These are phyloP conservation scores for Gallinago media DNA, from an alignment of 2,113 vertebrate genomes.

Conservation along the genomic window DNA sequence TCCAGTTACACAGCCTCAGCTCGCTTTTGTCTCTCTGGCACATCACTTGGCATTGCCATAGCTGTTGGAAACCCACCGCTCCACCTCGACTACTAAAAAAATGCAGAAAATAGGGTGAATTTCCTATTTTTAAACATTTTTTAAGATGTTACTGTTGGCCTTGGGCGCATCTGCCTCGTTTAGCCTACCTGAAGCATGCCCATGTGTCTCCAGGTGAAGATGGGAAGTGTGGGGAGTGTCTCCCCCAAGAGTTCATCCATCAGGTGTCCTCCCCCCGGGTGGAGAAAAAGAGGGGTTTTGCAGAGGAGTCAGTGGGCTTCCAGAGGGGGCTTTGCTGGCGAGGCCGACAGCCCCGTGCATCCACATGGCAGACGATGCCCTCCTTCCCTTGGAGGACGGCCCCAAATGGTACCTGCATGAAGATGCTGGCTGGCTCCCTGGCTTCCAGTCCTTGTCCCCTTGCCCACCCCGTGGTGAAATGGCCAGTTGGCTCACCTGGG, in stretches of 20 bases:
- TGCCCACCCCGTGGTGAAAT: not conserved
- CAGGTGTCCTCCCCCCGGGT: not conserved
- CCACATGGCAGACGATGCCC: not conserved
- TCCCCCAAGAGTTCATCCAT: not conserved
- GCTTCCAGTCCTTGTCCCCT: not conserved
- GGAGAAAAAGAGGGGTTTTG: not conserved
- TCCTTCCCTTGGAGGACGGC: not conserved
- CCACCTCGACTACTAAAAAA: not conserved
- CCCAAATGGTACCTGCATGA: not conserved
- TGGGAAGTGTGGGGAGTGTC: not conserved
- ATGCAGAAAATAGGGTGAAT: not conserved
- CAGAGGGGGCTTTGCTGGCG: not conserved
- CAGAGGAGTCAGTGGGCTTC: not conserved
- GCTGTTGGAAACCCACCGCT: not conserved
- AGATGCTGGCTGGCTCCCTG: not conserved
- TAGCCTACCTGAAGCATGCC: rapidly evolving
- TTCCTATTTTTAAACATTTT: not conserved
- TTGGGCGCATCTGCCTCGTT: not conserved
- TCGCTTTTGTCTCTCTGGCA: not conserved
- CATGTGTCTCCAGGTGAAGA: not conserved
- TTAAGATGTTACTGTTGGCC: not conserved
- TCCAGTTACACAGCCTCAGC: not conserved
- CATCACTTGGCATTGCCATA: not conserved
- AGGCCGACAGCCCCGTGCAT: not conserved
- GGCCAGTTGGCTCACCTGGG: not conserved